A percentile compares a stretch with the other conserved stretches of the same genome.
These are phyloP conservation scores for Dryoscopus gambensis DNA, from an alignment of 2,113 vertebrate genomes.

Conservation along the genomic window DNA sequence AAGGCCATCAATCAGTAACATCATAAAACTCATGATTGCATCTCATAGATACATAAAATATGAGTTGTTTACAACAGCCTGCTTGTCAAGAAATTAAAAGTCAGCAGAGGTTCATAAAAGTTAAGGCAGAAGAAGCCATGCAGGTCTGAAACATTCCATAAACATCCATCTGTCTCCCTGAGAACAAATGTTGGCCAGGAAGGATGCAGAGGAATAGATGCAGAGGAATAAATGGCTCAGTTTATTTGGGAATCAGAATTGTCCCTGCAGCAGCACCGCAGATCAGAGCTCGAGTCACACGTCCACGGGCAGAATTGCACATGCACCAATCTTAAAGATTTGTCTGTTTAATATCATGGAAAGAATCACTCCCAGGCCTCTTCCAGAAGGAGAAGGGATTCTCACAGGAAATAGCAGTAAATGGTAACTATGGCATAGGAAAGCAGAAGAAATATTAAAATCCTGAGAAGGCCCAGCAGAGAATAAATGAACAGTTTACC, in stretches of 20 bases:
- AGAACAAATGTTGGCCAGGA: neutral
- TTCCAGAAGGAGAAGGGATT: neutral
- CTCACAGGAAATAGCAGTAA: neutral
- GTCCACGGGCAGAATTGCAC: accelerated
- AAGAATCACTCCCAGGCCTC: neutral
- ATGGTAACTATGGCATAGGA: neutral
- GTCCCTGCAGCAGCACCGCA: neutral
- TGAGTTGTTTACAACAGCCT: neutral
- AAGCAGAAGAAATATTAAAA: neutral
- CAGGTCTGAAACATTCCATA: neutral
- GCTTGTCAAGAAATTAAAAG: slow-evolving; percentile 17
- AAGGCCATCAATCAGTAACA: neutral
- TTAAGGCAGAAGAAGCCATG: neutral
- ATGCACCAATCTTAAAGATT: neutral
- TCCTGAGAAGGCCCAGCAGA: neutral
- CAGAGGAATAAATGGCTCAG: neutral
- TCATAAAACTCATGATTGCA: neutral
- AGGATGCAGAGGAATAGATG: too few relatives aligned
- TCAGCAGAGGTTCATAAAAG: neutral
- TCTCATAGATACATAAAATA: neutral
- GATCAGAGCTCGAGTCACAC: neutral
- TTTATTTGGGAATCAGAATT: neutral
- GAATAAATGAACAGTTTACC: neutral
- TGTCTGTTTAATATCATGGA: neutral
- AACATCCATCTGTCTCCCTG: neutral